Evolutionary conservation across 2,888 invertebrate genomes (phyloP).

Genomic region (Cylloceria caligata): DNA sequence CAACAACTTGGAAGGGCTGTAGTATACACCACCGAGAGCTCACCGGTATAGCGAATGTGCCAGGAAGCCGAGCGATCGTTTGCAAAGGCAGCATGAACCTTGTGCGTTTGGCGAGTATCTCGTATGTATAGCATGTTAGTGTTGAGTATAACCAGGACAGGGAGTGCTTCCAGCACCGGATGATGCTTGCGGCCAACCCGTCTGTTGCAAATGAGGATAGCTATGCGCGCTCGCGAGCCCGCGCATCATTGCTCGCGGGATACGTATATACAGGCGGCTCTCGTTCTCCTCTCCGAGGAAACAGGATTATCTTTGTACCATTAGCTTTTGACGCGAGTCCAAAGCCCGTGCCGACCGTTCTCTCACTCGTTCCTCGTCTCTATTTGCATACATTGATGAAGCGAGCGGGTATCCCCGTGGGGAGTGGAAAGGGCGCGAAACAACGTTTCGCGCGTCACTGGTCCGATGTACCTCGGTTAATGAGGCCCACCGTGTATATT

Average conservation of each 20-base stretch:
- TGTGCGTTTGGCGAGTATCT: conserved; percentile 22
- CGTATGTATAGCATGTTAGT: conserved; percentile 4
- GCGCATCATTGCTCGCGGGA: conserved; percentile 49
- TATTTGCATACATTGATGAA: conserved; percentile 78
- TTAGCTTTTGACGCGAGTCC: conserved; percentile 81
- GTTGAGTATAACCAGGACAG: conserved; percentile 15
- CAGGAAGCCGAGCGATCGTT: conserved; percentile 23
- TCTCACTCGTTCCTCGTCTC: conserved; percentile 44
- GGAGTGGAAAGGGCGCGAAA: conserved; percentile 50
- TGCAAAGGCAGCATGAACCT: conserved; percentile 60
- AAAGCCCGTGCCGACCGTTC: conserved; percentile 55
- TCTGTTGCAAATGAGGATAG: conserved; percentile 68
- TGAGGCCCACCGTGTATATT: conserved; percentile 40
- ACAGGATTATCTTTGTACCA: conserved; percentile 81
- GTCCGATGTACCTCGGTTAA: conserved; percentile 47
- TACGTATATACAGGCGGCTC: conserved; percentile 38
- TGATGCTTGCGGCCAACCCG: conserved; percentile 61
- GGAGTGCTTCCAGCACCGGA: conserved; percentile 28
- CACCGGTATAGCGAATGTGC: conserved; percentile 25
- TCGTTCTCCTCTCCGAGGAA: conserved; percentile 47
- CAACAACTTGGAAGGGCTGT: conserved; percentile 25
- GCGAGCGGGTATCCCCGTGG: conserved; percentile 43
- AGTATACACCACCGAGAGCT: background rate
- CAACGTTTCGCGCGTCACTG: conserved; percentile 65
- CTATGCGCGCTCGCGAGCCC: conserved; percentile 27